Evolutionary conservation across 2,113 vertebrate genomes (phyloP).

Genomic region (Triplophysa rosa): DNA sequence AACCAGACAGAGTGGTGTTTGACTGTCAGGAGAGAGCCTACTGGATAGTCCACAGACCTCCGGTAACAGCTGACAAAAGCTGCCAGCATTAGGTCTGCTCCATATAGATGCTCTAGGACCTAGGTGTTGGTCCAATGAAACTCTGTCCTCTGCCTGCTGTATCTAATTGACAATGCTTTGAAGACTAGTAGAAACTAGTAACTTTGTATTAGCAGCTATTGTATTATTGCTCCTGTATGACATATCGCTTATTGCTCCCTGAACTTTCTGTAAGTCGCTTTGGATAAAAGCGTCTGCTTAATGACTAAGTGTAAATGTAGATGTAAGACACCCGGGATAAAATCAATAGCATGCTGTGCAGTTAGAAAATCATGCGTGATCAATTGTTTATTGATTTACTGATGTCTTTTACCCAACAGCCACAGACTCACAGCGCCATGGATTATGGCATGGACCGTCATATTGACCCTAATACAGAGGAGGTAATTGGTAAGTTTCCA

Average conservation of each 20-base stretch:
- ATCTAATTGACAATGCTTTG: neutral
- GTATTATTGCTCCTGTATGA: too few relatives aligned
- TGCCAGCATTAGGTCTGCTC: neutral
- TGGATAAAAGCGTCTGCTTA: too few relatives aligned
- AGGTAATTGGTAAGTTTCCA: constrained; percentile 83
- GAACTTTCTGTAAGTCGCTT: too few relatives aligned
- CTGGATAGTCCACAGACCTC: constrained; percentile 89
- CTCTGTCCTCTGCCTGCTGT: too few relatives aligned
- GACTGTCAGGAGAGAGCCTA: constrained; percentile 96
- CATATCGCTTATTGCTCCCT: too few relatives aligned
- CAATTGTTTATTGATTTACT: neutral
- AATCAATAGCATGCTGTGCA: too few relatives aligned
- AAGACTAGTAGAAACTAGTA: too few relatives aligned
- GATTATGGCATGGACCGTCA: constrained; percentile 85
- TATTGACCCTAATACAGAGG: constrained; percentile 78
- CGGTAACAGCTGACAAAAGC: constrained; percentile 69
- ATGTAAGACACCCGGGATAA: too few relatives aligned
- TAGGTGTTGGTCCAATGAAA: neutral
- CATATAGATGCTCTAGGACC: too few relatives aligned
- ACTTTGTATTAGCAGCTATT: too few relatives aligned
- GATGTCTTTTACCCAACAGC: constrained; percentile 66
- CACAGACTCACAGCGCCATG: constrained; percentile 78
- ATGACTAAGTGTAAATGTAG: too few relatives aligned
- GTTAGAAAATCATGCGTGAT: too few relatives aligned
- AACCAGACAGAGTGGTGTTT: constrained; percentile 86